These are phyloP conservation scores for Matsumyia berberina DNA, from an alignment of 2,888 invertebrate genomes.

Conservation along the genomic window DNA sequence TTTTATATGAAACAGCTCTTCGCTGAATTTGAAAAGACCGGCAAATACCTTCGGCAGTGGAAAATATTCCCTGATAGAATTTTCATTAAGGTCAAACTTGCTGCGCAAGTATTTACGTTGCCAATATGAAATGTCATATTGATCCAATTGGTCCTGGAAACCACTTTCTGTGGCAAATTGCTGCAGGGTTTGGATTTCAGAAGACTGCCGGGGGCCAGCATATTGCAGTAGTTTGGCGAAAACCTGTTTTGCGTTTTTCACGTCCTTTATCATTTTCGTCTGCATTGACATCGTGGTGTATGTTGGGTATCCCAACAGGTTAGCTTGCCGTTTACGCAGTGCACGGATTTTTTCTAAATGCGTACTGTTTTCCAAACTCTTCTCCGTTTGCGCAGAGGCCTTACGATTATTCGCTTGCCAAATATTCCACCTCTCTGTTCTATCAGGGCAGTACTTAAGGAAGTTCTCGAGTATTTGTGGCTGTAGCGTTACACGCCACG, in stretches of 20 bases:
- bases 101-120: conserved; percentile 89
- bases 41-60: conserved; percentile 92
- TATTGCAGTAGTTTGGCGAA: conserved; percentile 88
- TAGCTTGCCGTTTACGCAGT: conserved; percentile 89
- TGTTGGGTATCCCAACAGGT: conserved; percentile 90
- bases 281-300: conserved; percentile 96
- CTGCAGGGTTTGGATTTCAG: conserved; percentile 89
- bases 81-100: conserved; percentile 89
- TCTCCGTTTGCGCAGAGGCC: conserved; percentile 88
- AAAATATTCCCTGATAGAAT: conserved; percentile 91
- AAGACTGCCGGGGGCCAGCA: conserved; percentile 90
- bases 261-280: conserved; percentile 94
- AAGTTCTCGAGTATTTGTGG: conserved; percentile 90
- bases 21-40: conserved; percentile 90
- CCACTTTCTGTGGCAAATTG: conserved; percentile 90
- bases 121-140: conserved; percentile 96
- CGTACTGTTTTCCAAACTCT: conserved; percentile 88
- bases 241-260: conserved; percentile 90
- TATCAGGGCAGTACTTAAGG: conserved; percentile 93
- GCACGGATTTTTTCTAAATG: conserved; percentile 91
- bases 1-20: conserved; percentile 91
- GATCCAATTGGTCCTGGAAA: conserved; percentile 88
- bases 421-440: conserved; percentile 91
- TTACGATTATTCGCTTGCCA: conserved; percentile 92
- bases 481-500: conserved; percentile 93